Conservation (phyloP, 92 coral and sea anemone species). For the Scolanthus callimorphus region DNA sequence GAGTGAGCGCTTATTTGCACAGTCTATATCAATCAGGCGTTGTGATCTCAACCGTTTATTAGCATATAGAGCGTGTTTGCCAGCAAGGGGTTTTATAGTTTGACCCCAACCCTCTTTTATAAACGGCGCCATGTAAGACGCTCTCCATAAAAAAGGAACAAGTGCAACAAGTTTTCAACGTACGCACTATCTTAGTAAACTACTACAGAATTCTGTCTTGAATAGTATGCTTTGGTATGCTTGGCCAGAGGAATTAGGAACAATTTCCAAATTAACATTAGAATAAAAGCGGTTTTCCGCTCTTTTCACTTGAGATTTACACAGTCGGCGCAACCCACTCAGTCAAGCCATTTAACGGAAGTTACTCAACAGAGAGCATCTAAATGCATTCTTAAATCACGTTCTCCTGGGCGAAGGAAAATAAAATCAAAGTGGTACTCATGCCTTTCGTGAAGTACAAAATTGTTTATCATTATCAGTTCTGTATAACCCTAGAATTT, state of each 20-base stretch:
- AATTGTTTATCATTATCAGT: no score
- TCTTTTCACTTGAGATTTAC: neutral
- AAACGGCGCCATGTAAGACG: neutral
- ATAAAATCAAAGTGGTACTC: no score
- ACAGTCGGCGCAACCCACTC: neutral
- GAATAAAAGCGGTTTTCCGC: neutral
- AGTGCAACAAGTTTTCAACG: no score
- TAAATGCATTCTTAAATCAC: neutral
- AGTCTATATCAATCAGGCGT: slow-evolving; percentile 17
- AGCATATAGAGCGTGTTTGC: neutral
- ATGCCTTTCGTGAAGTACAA: no score
- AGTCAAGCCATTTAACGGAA: neutral
- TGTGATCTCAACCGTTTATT: neutral
- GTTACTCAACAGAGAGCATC: neutral
- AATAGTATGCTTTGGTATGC: neutral
- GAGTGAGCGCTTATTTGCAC: slow-evolving; percentile 4
- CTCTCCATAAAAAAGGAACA: no score
- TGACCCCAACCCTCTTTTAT: slow-evolving; percentile 4
- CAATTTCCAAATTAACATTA: neutral
- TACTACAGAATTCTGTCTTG: neutral
- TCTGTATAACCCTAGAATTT: neutral
- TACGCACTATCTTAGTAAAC: no score
- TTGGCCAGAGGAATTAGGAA: neutral
- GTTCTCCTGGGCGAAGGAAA: neutral
- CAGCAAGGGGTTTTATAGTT: neutral